phyloP scores from a whole-genome alignment of 2,113 vertebrate species.

The Speoplatyrhinus poulsoni region DNA sequence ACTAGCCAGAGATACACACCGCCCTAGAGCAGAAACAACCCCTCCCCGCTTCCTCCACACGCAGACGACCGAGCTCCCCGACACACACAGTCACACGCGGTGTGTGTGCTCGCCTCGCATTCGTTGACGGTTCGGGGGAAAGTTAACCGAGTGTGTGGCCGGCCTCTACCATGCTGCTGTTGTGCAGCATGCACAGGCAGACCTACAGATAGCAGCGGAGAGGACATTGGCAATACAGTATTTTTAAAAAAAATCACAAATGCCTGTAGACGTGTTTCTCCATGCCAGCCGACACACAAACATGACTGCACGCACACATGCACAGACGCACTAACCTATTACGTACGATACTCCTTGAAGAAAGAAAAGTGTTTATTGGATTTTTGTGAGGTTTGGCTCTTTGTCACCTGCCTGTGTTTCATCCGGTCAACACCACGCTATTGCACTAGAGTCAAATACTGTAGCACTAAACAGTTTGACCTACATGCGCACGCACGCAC shows the following conservation, averaged over 20 bases:
- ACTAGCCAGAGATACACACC: constrained; percentile 28
- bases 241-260: constrained; percentile 43
- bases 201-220: constrained; percentile 22
- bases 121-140: too few species aligned
- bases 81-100: neutral
- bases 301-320: neutral
- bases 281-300: constrained; percentile 33
- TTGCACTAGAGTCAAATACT: neutral
- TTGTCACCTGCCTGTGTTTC: constrained; percentile 28
- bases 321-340: neutral
- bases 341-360: constrained; percentile 23
- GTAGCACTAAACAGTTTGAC: neutral
- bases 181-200: constrained; percentile 41
- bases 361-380: constrained; percentile 43
- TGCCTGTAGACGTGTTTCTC: constrained; percentile 32
- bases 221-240: neutral
- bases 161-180: neutral
- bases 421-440: constrained; percentile 25
- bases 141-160: too few species aligned
- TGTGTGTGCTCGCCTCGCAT: neutral
- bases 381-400: constrained; percentile 13
- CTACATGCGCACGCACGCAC: neutral
- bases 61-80: neutral
- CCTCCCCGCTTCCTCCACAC: neutral
- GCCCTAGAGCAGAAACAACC: constrained; percentile 22